Evolutionary conservation across 1,140 invertebrate species (phyloP), one percentile per base, ranked within the genome.

Genomic region (Microvelia longipes): DNA sequence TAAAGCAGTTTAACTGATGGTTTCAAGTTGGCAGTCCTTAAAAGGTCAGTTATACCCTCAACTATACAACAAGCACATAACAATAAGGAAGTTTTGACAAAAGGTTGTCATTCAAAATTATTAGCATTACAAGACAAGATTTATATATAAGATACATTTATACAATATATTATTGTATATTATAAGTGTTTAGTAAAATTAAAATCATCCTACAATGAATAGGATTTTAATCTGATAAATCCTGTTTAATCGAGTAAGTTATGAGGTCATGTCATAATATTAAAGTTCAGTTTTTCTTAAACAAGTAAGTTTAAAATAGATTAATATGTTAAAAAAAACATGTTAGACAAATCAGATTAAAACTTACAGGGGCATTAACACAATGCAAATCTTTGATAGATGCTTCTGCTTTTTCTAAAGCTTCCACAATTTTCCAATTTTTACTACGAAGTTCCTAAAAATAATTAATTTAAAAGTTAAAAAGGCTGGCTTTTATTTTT

Each of bases 361-460:
- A 50, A 50, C 35, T 50, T 50, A 50, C 35, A 50, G 35, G 35
- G 62, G 24, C 24, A 13, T 64, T 15, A 13, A 24, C 2, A 5
- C 62, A 13, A 13, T 24, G 24, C 15, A 24, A 24, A 64, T 64
- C 25, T 64, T 64, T 11, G 5, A 64, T 2, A 14, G 62, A 24
- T 14, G 62, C 62, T 64, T 64, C 62, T 13, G 62, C 62, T 24
- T 64, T 64, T 64, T 64, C 62, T 24, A 64, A 26, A 5, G 62
- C 62, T 64, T 64, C 62, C 5, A 64, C 62, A 5, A 64, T 24
- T 26, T 64, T 64, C 62, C 62, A 64, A 24, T 64, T 64, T 64
- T 64, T 64, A 64, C 62, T 64, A 15, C 62, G 62, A 11, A 64
- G 62, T 64, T 64, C 62, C 62, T 64, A 64, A 5, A n/a, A 64